phyloP scores from a whole-genome alignment of 2,113 vertebrate genomes.

The Saimiri boliviensis region DNA sequence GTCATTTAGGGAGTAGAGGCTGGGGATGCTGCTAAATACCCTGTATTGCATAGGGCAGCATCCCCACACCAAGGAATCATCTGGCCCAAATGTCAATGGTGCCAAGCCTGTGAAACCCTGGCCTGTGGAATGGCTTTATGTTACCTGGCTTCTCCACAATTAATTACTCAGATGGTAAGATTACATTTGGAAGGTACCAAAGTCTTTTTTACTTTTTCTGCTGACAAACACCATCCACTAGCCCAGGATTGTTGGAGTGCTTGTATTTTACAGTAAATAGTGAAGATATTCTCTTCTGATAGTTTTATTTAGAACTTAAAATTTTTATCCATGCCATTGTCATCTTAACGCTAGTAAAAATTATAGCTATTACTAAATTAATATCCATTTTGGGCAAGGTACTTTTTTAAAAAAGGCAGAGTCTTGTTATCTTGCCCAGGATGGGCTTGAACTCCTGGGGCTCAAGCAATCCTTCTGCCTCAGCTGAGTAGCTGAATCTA shows the following conservation, averaged over 20 bases:
- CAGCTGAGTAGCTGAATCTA: neutral
- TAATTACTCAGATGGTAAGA: neutral
- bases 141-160: neutral
- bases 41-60: neutral
- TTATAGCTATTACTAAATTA: neutral
- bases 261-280: neutral
- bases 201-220: neutral
- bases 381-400: neutral
- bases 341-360: neutral
- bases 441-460: neutral
- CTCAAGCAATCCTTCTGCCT: neutral
- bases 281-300: neutral
- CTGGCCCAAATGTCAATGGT: neutral
- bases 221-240: neutral
- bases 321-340: neutral
- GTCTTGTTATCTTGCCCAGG: neutral
- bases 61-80: neutral
- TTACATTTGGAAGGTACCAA: neutral
- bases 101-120: neutral
- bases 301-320: neutral
- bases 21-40: neutral
- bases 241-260: neutral
- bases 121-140: neutral
- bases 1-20: neutral
- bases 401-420: neutral